Evolutionary conservation across 2,888 invertebrate species (phyloP).

Genomic region (Mantis religiosa): DNA sequence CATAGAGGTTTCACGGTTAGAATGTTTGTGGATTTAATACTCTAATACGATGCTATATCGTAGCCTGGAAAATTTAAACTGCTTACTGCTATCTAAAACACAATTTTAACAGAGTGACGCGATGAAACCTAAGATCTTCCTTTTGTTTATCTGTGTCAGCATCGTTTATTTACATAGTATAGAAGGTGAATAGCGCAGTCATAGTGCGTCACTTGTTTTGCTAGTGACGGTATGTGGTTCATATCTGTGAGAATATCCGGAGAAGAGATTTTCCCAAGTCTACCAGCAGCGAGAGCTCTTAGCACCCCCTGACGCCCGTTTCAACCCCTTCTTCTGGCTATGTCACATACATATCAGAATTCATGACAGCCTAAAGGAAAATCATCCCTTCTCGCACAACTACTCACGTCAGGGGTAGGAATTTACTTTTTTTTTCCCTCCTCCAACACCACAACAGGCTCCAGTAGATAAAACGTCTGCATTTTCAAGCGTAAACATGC

Average conservation of each 20-base stretch:
- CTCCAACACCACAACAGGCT: background rate
- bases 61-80: no score
- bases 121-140: no score
- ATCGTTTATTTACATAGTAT: no score
- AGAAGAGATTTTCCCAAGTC: background rate
- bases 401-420: background rate
- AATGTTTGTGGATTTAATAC: no score
- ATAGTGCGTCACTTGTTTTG: no score
- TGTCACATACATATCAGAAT: slow-evolving; percentile 17
- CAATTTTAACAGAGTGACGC: no score
- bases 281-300: background rate
- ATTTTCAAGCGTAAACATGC: slow-evolving; percentile 20
- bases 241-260: background rate
- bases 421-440: background rate
- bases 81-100: no score
- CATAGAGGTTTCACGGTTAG: no score
- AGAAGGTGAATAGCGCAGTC: no score
- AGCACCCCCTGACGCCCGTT: background rate
- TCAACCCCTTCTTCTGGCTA: background rate
- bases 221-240: no score
- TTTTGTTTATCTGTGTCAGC: no score
- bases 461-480: slow-evolving; percentile 5
- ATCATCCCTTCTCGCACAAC: background rate
- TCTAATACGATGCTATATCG: no score
- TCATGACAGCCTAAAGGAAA: slow-evolving; percentile 18